Conservation (phyloP, 2,113 vertebrate species). For the Podiceps cristatus region DNA sequence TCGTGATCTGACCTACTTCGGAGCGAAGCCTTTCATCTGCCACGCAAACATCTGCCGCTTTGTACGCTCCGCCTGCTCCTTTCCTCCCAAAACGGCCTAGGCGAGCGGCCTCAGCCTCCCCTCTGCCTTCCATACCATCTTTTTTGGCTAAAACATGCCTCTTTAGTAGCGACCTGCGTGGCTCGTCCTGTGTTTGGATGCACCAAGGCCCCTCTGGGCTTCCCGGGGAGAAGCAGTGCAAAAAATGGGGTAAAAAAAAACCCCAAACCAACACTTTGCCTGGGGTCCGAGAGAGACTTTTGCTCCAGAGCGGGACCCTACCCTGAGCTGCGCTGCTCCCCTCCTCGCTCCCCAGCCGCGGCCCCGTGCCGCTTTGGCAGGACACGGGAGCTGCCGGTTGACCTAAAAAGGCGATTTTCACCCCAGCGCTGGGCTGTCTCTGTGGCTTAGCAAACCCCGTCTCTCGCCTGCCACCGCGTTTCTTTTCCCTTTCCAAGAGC, state of each 20-base stretch:
- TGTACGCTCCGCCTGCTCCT: background rate
- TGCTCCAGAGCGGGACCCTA: background rate
- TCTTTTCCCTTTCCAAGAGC: background rate
- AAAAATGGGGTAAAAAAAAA: background rate
- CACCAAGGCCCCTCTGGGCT: rapidly evolving
- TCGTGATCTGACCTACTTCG: background rate
- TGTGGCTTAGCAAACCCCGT: background rate
- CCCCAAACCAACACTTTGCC: background rate
- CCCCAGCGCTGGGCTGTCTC: background rate
- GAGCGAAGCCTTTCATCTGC: background rate
- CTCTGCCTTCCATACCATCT: background rate
- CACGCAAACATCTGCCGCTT: background rate
- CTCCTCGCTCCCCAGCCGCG: background rate
- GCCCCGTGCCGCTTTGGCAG: background rate
- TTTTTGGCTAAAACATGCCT: background rate
- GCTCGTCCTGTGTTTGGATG: background rate
- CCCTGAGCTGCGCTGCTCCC: background rate
- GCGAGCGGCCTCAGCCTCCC: background rate
- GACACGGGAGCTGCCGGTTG: background rate
- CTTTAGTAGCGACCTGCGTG: rapidly evolving
- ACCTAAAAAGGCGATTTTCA: background rate
- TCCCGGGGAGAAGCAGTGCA: background rate
- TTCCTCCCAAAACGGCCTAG: background rate
- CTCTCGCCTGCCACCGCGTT: background rate
- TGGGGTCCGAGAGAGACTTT: background rate